Conservation (phyloP, 37 sponge, comb jelly and placozoan genomes). For the Aphrocallistes beatrix region DNA sequence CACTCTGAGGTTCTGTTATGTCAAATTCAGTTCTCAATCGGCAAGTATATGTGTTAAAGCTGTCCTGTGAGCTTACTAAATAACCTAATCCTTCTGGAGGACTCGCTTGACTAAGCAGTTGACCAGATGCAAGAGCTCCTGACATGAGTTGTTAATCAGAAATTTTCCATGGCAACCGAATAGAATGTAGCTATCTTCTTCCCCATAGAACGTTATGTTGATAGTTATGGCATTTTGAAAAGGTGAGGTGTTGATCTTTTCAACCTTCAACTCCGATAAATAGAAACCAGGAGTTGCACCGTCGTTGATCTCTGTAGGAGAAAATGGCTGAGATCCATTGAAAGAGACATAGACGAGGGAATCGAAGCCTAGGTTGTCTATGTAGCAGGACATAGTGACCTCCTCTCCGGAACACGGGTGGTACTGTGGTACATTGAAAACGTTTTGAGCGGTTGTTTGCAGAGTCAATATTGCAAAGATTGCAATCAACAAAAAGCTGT, state of each 20-base stretch:
- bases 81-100: neutral
- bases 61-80: too few relatives aligned
- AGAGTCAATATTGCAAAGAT: too few relatives aligned
- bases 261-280: neutral
- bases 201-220: neutral
- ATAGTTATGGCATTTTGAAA: neutral
- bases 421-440: neutral
- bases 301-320: neutral
- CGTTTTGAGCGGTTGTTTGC: neutral
- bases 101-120: neutral
- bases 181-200: neutral
- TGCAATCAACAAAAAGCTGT: neutral
- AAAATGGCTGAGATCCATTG: neutral
- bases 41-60: too few relatives aligned
- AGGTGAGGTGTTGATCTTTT: neutral
- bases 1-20: neutral
- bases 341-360: neutral
- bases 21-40: too few relatives aligned
- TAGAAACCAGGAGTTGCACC: neutral
- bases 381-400: neutral
- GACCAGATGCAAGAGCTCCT: neutral
- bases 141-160: neutral
- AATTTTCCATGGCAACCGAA: neutral
- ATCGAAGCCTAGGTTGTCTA: neutral
- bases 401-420: neutral